Evolutionary conservation across 1,140 invertebrate genomes (phyloP), one percentile per base, ranked within the genome.

Genomic region (Eupristina koningsbergeri): DNA sequence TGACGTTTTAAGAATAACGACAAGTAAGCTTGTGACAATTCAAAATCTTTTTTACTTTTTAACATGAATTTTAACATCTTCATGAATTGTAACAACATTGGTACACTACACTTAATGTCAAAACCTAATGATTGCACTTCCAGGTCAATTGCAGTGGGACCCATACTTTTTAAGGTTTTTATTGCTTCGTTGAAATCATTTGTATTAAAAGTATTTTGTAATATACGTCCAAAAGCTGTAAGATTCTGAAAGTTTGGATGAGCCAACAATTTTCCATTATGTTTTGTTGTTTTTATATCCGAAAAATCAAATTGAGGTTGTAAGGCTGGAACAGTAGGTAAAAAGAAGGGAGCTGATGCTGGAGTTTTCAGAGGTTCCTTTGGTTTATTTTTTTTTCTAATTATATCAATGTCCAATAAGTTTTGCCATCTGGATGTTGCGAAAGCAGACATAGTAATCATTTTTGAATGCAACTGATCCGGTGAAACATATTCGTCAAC

Each of bases 341-440:
- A 91, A 89, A 99, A 99, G 93, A 99, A 99, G 0, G 98, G 98
- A 0, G 98, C 98, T 39, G 94, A 94, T 93, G 97, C 97, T 0
- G 96, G 95, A 1, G 94, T 93, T 88, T 98, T 97, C 0, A 95
- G 93, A 11, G 96, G 93, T 74, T 96, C 95, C 91, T 96, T 97
- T 0, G 98, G 98, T 90, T 98, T 99, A 91, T 99, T 99, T 85
- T 97, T 93, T 85, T 95, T 95, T 90, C 96, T 98, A 1, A 99
- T 96, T 2, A 97, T 92, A 88, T 99, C 98, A 67, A 99, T 93
- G 91, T 98, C 95, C 0, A 99, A 92, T 7, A 99, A 91, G 93
- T 99, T 99, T 76, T 97, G 95, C 99, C 98, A 99, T 88, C 97
- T 95, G 0, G 97, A 98, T 34, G 95, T 94, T 0, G 98, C 95